phyloP scores from a whole-genome alignment of 2,113 vertebrate genomes.

The Alethe diademata region DNA sequence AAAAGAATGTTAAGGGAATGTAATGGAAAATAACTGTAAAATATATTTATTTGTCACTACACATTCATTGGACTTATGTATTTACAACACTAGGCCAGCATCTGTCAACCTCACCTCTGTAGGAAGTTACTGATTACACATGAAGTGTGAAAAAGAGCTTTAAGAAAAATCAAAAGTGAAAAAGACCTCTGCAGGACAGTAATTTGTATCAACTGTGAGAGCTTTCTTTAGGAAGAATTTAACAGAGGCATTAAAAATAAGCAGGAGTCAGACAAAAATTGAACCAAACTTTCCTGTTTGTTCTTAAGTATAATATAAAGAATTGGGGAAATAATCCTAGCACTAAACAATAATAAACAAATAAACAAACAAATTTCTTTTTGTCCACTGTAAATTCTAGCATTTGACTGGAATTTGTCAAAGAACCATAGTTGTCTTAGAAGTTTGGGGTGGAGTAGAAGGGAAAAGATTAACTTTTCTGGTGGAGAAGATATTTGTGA shows the following conservation, averaged over 20 bases:
- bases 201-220: not conserved
- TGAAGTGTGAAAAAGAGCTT: not conserved
- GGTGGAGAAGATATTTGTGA: not conserved
- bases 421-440: not conserved
- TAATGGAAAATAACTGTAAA: not conserved
- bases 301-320: not conserved
- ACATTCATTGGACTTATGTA: not conserved
- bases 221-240: not conserved
- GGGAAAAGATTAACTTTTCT: not conserved
- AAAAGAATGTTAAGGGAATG: not conserved
- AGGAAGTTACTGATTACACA: not conserved
- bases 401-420: not conserved
- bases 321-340: not conserved
- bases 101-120: not conserved
- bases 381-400: not conserved
- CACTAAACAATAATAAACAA: not conserved
- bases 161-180: not conserved
- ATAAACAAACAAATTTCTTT: not conserved
- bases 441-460: fast-evolving
- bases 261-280: not conserved
- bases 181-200: not conserved
- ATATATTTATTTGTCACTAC: not conserved
- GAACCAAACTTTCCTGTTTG: not conserved
- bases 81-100: not conserved
- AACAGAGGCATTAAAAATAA: not conserved